Base-by-base conservation (phyloP, 2,113 vertebrate genomes). In the Notothenia coriiceps region DNA sequence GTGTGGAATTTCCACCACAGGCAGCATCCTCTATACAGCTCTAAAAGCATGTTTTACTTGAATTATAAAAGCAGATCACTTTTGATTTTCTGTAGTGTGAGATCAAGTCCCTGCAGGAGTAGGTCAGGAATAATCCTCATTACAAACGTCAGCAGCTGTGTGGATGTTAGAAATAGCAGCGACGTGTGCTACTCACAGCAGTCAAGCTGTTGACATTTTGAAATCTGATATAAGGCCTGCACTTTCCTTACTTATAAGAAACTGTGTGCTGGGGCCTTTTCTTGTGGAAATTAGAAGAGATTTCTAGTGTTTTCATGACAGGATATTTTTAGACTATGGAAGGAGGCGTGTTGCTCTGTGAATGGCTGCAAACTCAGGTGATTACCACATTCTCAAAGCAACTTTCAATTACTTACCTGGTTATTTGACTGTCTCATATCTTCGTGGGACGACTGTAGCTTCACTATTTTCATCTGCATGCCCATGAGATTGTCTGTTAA, bases 381-480 rank as follows among this genome's bases (percentile, higher is more conserved):
- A 47, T 44, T 35, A 56, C 13, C 18, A 33, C 1, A 3, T 40
- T 65, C 18, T 47, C n/a, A 17, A 25, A 3, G 47, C 9, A 7
- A 4, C 11, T 11, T 4, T 9, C 0, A 50, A 18, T 14, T 47
- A 12, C 81, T 86, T 92, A 95, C 94, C 95, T 94, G 91, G 7
- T 71, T 80, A 20, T 69, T 85, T 4, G 91, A 79, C 86, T 90
- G 88, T 20, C 86, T 79, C 72, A 92, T 46, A 15, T 93, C 92
- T 74, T 93, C 93, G 2, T 94, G 92, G 12, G 91, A 89, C 10
- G 89, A 82, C 84, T 95, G 93, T 1, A 95, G 82, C 22, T 85
- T 92, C 17, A 82, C 84, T 33, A 95, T 83, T 77, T 94, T 95
- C 91, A 93, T 77, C 86, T 94, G 93, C 80, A 95, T 72, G 76